Evolutionary conservation across 1,140 invertebrate species (phyloP), one percentile per base, ranked within the genome.

Genomic region (Megalonaias nervosa): DNA sequence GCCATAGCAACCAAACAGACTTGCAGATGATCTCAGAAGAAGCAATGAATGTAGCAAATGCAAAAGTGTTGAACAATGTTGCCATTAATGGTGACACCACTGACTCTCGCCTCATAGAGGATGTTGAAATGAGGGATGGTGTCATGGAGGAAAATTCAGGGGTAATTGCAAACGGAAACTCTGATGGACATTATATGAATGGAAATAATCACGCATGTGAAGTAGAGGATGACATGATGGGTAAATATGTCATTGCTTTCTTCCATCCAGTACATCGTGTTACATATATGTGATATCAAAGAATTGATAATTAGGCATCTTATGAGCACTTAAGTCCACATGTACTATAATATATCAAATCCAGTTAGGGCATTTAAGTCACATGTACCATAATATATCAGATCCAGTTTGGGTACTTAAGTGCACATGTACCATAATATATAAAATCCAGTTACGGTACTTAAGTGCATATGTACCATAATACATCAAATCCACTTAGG

Each of bases 61-160:
- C 91, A 79, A 91, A 69, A 66, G 93, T 87, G 93, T 93, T 84
- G 91, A 90, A 72, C 73, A 89, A 77, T 69, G 80, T 70, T 69
- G 76, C 84, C 59, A 87, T 88, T 75, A 91, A 89, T 85, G 89
- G 89, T 48, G 81, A 78, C 69, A 68, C 38, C 38, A 77, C 59
- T 55, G 69, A 78, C 62, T 59, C 75, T 62, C 71, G 80, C n/a
- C 75, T 83, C 38, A 87, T 89, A 69, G 85, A 92, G 60, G 93
- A 94, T 84, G 90, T 93, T 70, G 93, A 94, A 84, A 93, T 94
- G 92, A 92, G 92, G 70, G 90, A 91, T 38, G 87, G 88, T 58
- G 89, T 91, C 56, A 77, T 80, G 19, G 83, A 85, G 31, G 56
- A 58, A 15, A 66, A 68, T 21, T 72, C 73, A 67, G 72, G 81